Percentiles rank a stretch among this genome's conserved stretches.
Conservation (phyloP, 2,797 vertebrate genomes). For the Falco columbarius region DNA sequence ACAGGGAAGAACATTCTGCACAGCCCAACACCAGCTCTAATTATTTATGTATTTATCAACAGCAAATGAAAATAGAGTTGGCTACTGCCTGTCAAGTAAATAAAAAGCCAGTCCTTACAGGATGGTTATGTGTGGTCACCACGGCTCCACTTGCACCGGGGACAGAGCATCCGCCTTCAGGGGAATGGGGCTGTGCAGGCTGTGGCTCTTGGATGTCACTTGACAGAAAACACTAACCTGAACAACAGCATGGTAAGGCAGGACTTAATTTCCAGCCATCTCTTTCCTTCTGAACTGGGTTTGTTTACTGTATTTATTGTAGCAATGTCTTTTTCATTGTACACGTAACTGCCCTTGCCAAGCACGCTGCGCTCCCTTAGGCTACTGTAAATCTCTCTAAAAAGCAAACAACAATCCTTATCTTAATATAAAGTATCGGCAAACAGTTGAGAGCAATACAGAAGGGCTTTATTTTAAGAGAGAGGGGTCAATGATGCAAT, state of each 20-base stretch:
- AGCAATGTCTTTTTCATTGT: background rate
- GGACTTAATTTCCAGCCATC: background rate
- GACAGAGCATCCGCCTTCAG: background rate
- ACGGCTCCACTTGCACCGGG: background rate
- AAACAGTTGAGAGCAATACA: slow-evolving; percentile 5
- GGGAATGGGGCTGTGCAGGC: too few species aligned
- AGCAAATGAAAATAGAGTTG: too few species aligned
- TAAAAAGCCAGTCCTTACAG: background rate
- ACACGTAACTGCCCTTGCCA: slow-evolving; percentile 9
- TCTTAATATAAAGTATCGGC: slow-evolving; percentile 13
- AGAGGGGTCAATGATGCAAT: background rate
- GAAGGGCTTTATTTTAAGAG: slow-evolving; percentile 10
- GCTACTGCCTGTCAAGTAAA: background rate
- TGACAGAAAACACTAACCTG: background rate
- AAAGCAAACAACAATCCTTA: slow-evolving; percentile 29
- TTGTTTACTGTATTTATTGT: slow-evolving; percentile 33
- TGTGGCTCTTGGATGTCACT: background rate
- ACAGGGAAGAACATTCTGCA: background rate
- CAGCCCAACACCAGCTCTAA: background rate
- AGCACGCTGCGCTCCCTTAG: background rate
- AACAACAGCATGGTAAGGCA: background rate
- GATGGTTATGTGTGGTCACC: background rate
- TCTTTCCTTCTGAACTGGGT: background rate
- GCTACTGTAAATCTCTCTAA: slow-evolving; percentile 47
- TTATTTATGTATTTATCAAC: background rate